Percentiles rank a stretch among this genome's conserved stretches.
phyloP scores from a whole-genome alignment of 2,888 invertebrate genomes.

The Diploptera punctata region DNA sequence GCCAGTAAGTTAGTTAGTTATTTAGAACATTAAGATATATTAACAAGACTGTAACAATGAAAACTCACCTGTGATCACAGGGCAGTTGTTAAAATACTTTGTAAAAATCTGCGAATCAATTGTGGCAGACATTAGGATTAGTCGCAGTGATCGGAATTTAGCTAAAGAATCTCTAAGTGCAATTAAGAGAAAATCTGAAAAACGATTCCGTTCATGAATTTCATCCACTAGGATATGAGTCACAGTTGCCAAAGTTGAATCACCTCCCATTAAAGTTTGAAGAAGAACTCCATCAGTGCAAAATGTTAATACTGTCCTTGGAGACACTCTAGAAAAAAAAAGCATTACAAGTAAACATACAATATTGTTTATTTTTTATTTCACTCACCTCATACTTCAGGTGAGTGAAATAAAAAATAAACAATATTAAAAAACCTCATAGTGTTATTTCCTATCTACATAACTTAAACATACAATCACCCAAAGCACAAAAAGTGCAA shows the following conservation, averaged over 20 bases:
- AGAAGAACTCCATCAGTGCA: constrained; percentile 93
- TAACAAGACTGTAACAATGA: too few relatives aligned
- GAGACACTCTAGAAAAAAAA: constrained; percentile 65
- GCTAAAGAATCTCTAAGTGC: constrained; percentile 78
- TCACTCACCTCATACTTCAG: too few relatives aligned
- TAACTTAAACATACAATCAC: too few relatives aligned
- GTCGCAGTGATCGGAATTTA: constrained; percentile 72
- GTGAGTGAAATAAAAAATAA: too few relatives aligned
- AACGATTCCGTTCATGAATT: constrained; percentile 86
- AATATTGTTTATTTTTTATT: too few relatives aligned
- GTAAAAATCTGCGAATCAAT: constrained; percentile 83
- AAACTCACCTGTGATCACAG: constrained; percentile 67
- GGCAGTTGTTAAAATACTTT: constrained; percentile 83
- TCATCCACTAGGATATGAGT: constrained; percentile 94
- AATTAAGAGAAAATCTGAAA: constrained; percentile 91
- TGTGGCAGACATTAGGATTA: constrained; percentile 96
- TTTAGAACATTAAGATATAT: too few relatives aligned
- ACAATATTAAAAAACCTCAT: too few relatives aligned
- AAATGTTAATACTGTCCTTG: constrained; percentile 83
- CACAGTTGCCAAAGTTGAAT: constrained; percentile 70
- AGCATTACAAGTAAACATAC: background rate
- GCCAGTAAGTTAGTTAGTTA: too few relatives aligned
- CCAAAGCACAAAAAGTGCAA: too few relatives aligned
- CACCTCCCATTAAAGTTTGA: constrained; percentile 85
- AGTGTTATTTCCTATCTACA: too few relatives aligned